Evolutionary conservation across 1,140 invertebrate genomes (phyloP), one percentile per base, ranked within the genome.

Genomic region (Chironomus tepperi): DNA sequence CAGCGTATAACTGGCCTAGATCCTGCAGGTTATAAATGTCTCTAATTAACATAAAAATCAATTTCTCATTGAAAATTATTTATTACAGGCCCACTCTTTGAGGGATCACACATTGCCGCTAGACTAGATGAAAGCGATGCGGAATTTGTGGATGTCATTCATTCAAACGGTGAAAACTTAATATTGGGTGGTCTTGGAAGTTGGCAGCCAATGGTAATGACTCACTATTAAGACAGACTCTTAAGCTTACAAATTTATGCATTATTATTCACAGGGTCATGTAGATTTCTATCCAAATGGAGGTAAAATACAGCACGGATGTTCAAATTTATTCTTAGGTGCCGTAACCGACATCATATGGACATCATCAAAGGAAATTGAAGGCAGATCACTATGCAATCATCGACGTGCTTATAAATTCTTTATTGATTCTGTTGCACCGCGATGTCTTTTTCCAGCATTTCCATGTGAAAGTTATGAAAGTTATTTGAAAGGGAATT

Each of bases 71-170:
- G 78, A 91, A 93, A 94, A 74, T 81, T 97, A 47, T 94, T 97
- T 85, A 94, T 94, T 21, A 94, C 94, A 0, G 94, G 94, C 7
- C 94, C 94, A 0, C 84, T 96, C 0, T 96, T 96, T 80, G 93
- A 96, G 80, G 89, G 90, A 34, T 93, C 95, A 81, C 92, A 94
- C 78, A 87, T 90, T 0, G 85, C 89, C 73, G 93, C 90, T 0
- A 85, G 94, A 0, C 82, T 97, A 67, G 94, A 96, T 79, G 88
- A 90, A 72, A 87, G 85, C 0, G 95, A 97, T 82, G 96, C 96
- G 0, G 86, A 89, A 64, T 97, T 97, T 81, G 96, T 98, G 0
- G 96, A 98, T 80, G 93, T 96, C 0, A 97, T 98, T 70, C 96
- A 98, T 80, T 95, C 93, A 12, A 96, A 98, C 81, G 95, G 94